Evolutionary conservation across 2,113 vertebrate genomes (phyloP), one percentile per base, ranked within the genome.

Genomic region (Manacus vitellinus): DNA sequence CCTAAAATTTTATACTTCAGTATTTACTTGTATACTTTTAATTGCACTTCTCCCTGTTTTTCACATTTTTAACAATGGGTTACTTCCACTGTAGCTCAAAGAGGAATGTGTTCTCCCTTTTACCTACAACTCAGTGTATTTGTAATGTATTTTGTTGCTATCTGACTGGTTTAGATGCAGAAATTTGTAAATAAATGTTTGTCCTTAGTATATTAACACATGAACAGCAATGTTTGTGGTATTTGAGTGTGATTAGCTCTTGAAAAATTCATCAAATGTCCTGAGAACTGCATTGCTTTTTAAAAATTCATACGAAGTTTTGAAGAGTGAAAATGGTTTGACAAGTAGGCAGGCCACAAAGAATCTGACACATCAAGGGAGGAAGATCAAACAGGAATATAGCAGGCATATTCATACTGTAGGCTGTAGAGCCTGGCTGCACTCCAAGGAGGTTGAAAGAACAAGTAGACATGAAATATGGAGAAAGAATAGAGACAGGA

Each of bases 281-380:
- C 95, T 92, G 92, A 97, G 95, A 97, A 95, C 86, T 91, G 85
- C 89, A 82, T 44, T 47, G 75, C 94, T 97, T 97, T 96, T 98
- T 97, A 95, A 97, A 98, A 98, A 98, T 97, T 96, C 96, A 94
- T 97, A 94, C 55, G 92, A 97, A 96, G 90, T 98, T 98, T 98
- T 97, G 97, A 98, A 97, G 97, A 97, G 95, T 97, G 94, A 97
- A 98, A 98, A 97, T 90, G 91, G 87, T 93, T 97, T 98, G 97
- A 98, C 97, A 97, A 97, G 98, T 95, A 98, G 96, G 96, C 96
- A 98, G 95, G 90, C 95, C 96, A 97, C 97, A 98, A 97, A 98
- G 98, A 96, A 97, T 91, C 97, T 95, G 97, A 96, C 97, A 97
- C 98, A 97, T 98, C 97, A 98, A 98, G 98, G 95, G 95, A 97